phyloP scores from a whole-genome alignment of 2,888 invertebrate genomes.

The Sipha maydis region DNA sequence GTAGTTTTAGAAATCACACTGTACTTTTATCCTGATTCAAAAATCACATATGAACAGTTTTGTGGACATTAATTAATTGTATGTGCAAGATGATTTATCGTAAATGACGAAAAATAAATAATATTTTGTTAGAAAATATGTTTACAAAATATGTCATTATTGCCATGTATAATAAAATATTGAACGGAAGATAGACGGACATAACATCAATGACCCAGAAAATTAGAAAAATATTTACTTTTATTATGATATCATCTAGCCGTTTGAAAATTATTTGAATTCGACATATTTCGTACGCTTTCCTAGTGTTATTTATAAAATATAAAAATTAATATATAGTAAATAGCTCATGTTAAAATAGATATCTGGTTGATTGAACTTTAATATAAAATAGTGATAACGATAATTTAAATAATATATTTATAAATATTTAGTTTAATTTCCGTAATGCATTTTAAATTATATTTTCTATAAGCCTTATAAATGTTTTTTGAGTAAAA shows the following conservation, averaged over 20 bases:
- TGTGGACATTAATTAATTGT: neutral
- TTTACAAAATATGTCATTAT: constrained; percentile 28
- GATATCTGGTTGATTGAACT: neutral
- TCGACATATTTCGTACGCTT: neutral
- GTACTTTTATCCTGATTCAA: neutral
- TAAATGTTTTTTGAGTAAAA: too few relatives aligned
- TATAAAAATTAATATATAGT: too few relatives aligned
- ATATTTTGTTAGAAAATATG: neutral
- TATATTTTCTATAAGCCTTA: too few relatives aligned
- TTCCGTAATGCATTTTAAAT: neutral
- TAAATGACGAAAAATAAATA: neutral
- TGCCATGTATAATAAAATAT: neutral
- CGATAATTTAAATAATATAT: neutral
- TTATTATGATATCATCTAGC: neutral
- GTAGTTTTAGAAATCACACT: neutral
- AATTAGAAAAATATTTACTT: constrained; percentile 15
- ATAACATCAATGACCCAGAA: constrained; percentile 30
- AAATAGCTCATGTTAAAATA: too few relatives aligned
- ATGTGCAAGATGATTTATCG: neutral
- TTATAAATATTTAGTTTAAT: neutral
- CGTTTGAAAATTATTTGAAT: constrained; percentile 35
- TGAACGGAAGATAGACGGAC: neutral
- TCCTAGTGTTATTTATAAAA: too few relatives aligned
- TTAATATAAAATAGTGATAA: neutral
- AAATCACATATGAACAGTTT: neutral